Conservation (phyloP, 2,888 invertebrate species). For the Peribatodes rhomboidaria region DNA sequence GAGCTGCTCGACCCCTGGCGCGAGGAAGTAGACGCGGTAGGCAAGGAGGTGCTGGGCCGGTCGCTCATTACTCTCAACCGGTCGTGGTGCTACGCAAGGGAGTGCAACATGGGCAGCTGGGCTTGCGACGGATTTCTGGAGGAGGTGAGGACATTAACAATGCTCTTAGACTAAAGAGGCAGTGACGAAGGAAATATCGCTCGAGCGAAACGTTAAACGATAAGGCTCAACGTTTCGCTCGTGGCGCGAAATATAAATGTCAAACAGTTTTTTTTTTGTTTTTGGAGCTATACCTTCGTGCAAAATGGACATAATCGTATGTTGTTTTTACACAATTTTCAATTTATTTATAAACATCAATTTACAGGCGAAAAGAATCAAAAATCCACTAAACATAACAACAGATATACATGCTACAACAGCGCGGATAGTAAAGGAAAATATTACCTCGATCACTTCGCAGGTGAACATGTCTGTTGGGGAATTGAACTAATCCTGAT, state of each 20-base stretch:
- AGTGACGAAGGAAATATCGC: no score
- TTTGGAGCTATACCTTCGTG: no score
- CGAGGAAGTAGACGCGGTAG: slow-evolving; percentile 84
- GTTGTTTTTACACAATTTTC: not conserved
- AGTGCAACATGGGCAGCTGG: slow-evolving; percentile 92
- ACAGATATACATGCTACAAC: not conserved
- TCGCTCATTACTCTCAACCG: slow-evolving; percentile 86
- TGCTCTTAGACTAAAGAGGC: no score
- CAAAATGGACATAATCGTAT: not conserved
- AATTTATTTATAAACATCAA: not conserved
- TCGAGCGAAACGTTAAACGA: no score
- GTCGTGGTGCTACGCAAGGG: slow-evolving; percentile 82
- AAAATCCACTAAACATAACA: not conserved
- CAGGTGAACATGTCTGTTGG: not conserved
- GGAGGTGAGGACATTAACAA: slow-evolving; percentile 57
- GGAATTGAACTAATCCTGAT: no score
- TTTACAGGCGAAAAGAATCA: not conserved
- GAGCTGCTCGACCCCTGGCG: slow-evolving; percentile 88
- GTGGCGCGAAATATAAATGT: no score
- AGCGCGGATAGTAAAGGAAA: not conserved
- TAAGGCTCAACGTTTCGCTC: no score
- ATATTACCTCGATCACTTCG: not conserved
- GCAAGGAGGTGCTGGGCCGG: slow-evolving; percentile 86
- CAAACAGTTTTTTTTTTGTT: no score
- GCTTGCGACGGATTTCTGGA: slow-evolving; percentile 89